Percentiles rank a stretch among this genome's conserved stretches.
Evolutionary conservation across 2,888 invertebrate species (phyloP).

Genomic region (Tachystola acroxantha): DNA sequence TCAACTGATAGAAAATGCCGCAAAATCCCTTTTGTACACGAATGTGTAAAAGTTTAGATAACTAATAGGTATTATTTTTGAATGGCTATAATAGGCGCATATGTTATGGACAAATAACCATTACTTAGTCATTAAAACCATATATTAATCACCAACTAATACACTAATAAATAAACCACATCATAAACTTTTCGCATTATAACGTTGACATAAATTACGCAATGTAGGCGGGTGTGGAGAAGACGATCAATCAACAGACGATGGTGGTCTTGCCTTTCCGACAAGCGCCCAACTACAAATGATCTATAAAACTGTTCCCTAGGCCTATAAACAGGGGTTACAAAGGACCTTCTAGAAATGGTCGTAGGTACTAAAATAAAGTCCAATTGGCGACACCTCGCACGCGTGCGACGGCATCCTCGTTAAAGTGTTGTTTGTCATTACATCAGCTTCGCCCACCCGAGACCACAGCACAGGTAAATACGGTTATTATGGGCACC

Average conservation of each 20-base stretch:
- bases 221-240: conserved; percentile 6
- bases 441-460: conserved; percentile 15
- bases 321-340: neutral
- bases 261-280: conserved; percentile 1
- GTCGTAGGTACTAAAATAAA: conserved; percentile 12
- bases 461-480: neutral
- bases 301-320: neutral
- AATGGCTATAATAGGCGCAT: too few species aligned
- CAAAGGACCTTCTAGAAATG: neutral
- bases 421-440: conserved; percentile 14
- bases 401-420: conserved; percentile 6
- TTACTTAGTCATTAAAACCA: too few species aligned
- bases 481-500: neutral
- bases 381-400: conserved; percentile 9
- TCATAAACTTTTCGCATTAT: conserved; percentile 2
- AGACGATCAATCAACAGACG: conserved; percentile 12
- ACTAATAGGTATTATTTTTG: too few species aligned
- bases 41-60: too few species aligned
- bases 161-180: conserved; percentile 1
- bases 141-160: too few species aligned
- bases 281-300: neutral
- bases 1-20: too few species aligned
- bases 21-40: too few species aligned
- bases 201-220: conserved; percentile 8
- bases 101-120: too few species aligned